These are phyloP conservation scores for Saccostrea cuccullata DNA, from an alignment of 1,140 invertebrate species.

Conservation along the genomic window DNA sequence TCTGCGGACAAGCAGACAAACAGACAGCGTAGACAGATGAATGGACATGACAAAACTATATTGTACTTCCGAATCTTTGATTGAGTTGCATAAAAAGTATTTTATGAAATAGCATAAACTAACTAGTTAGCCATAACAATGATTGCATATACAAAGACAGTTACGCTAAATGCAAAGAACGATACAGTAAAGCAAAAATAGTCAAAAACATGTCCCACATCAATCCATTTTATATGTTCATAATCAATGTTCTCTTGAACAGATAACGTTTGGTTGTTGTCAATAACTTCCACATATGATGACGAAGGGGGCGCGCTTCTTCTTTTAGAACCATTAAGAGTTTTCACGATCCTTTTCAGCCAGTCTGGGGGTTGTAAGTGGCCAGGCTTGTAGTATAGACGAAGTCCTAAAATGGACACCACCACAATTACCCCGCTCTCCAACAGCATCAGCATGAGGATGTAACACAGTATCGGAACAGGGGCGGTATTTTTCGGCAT, in stretches of 20 bases:
- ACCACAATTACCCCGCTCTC: slow-evolving; percentile 43
- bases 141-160: not conserved
- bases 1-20: too few relatives aligned
- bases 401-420: slow-evolving; percentile 34
- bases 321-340: not conserved
- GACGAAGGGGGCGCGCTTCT: not conserved
- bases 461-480: slow-evolving; percentile 33
- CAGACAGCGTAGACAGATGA: too few relatives aligned
- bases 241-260: not conserved
- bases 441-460: slow-evolving; percentile 27
- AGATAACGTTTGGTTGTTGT: not conserved
- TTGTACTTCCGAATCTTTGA: not conserved
- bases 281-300: not conserved
- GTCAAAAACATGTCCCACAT: not conserved
- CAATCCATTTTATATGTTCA: not conserved
- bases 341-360: not conserved
- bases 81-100: not conserved
- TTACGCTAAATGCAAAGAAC: not conserved
- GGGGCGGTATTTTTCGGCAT: slow-evolving; percentile 48
- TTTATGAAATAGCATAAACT: not conserved
- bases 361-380: slow-evolving; percentile 11
- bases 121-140: not conserved
- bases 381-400: slow-evolving; percentile 26
- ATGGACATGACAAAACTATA: too few relatives aligned
- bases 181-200: not conserved